Conservation (phyloP, 2,888 invertebrate species). For the Sialis fuliginosa region DNA sequence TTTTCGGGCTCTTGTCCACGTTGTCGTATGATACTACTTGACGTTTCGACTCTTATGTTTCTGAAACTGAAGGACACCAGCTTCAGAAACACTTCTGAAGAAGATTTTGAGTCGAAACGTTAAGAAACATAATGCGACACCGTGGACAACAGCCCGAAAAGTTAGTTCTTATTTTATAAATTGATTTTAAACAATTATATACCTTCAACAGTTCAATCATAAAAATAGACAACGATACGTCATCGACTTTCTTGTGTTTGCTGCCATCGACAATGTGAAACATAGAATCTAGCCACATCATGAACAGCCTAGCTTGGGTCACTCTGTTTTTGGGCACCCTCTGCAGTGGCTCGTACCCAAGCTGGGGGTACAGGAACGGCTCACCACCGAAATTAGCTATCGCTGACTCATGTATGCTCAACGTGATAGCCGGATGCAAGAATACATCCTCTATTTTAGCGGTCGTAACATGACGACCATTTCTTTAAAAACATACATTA, state of each 20-base stretch:
- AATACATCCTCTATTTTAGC: constrained; percentile 1
- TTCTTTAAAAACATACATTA: background rate
- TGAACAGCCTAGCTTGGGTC: background rate
- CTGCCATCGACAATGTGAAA: background rate
- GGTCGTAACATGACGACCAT: background rate
- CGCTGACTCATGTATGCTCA: constrained; percentile 1
- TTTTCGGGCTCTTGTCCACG: too few relatives aligned
- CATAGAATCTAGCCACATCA: background rate
- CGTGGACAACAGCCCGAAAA: too few relatives aligned
- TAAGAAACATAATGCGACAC: too few relatives aligned
- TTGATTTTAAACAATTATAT: too few relatives aligned
- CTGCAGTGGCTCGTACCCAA: constrained; percentile 1
- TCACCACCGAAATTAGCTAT: constrained; percentile 2
- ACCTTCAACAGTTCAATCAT: background rate
- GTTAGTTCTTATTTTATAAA: too few relatives aligned
- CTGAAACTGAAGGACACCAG: too few relatives aligned
- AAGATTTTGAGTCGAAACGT: too few relatives aligned
- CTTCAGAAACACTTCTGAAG: too few relatives aligned
- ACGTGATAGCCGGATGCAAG: constrained; percentile 2
- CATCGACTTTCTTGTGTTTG: background rate
- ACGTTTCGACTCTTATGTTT: too few relatives aligned
- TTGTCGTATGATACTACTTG: too few relatives aligned
- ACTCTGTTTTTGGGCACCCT: background rate
- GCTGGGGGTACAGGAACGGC: constrained; percentile 1
- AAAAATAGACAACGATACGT: background rate